phyloP scores from a whole-genome alignment of 2,797 vertebrate genomes.

The Danio choprae region DNA sequence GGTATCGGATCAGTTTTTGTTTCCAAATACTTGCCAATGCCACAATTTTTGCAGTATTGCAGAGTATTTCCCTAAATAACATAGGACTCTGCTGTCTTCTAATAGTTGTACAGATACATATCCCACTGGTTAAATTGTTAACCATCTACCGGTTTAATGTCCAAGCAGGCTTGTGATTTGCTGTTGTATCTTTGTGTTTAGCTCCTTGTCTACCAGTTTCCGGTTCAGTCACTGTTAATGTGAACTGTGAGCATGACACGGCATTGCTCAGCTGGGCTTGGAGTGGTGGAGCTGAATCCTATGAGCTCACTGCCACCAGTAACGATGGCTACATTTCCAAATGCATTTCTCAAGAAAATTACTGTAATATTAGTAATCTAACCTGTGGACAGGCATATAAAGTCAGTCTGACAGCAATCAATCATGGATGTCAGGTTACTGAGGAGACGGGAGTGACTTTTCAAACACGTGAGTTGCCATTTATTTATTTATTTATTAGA shows the following conservation, averaged over 20 bases:
- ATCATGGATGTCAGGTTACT: conserved; percentile 62
- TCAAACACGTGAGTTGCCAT: conserved; percentile 74
- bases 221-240: conserved; percentile 48
- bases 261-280: conserved; percentile 70
- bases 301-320: conserved; percentile 64
- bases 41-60: too few relatives aligned
- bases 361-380: conserved; percentile 71
- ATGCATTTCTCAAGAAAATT: conserved; percentile 60
- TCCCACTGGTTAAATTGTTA: too few relatives aligned
- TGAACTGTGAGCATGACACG: conserved; percentile 70
- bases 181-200: conserved; percentile 52
- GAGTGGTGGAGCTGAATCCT: conserved; percentile 64
- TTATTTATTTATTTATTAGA: neutral
- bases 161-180: neutral
- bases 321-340: conserved; percentile 56
- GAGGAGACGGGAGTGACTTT: conserved; percentile 58
- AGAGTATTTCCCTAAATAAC: too few relatives aligned
- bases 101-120: too few relatives aligned
- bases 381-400: conserved; percentile 75
- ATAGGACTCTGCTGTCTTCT: too few relatives aligned
- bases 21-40: too few relatives aligned
- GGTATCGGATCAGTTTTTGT: too few relatives aligned
- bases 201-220: conserved; percentile 70
- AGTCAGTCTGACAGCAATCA: conserved; percentile 67
- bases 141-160: neutral